phyloP scores from a whole-genome alignment of 2,888 invertebrate genomes.

The Lottia gigantea region DNA sequence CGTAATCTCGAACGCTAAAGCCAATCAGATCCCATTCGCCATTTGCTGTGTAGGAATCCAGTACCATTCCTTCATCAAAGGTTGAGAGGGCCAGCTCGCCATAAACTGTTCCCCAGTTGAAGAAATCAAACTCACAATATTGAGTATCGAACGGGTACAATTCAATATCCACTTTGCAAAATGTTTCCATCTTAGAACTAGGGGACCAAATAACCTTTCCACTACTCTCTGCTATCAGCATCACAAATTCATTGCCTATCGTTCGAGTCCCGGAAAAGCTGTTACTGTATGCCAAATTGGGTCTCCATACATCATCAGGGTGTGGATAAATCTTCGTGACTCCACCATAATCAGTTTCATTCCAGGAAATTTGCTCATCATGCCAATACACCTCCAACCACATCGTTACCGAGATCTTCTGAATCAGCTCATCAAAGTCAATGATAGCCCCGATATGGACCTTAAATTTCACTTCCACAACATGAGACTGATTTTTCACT shows the following conservation, averaged over 20 bases:
- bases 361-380: not conserved
- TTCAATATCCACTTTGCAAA: not conserved
- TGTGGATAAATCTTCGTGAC: not conserved
- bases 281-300: not conserved
- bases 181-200: not conserved
- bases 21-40: not conserved
- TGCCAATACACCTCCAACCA: not conserved
- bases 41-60: not conserved
- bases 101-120: not conserved
- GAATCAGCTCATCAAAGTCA: not conserved
- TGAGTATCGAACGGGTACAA: not conserved
- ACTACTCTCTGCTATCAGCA: not conserved
- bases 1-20: not conserved
- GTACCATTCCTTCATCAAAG: not conserved
- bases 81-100: not conserved
- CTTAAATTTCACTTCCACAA: not conserved
- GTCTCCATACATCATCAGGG: constrained; percentile 1
- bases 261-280: not conserved
- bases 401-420: not conserved
- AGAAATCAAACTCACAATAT: not conserved
- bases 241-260: not conserved
- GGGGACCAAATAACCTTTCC: not conserved
- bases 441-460: not conserved
- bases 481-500: not conserved
- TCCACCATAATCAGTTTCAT: not conserved